Conservation (phyloP, 2,113 vertebrate genomes). For the Polypterus bichir region DNA sequence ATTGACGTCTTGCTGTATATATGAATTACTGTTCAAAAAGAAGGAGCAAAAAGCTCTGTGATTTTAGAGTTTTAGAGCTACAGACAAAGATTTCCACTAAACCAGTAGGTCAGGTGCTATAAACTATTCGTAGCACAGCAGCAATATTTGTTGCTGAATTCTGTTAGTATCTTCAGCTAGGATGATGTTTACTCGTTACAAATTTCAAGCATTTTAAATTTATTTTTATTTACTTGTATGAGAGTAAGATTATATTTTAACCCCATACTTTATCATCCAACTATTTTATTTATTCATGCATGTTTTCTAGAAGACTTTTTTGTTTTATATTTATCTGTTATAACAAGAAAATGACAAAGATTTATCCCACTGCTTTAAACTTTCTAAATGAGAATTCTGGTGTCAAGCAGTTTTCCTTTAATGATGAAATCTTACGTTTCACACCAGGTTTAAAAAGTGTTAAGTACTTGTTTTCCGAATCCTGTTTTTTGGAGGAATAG, state of each 20-base stretch:
- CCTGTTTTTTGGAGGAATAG: no score
- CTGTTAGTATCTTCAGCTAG: conserved; percentile 2
- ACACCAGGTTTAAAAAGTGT: no score
- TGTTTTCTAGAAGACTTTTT: conserved; percentile 18
- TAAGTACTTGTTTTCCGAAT: no score
- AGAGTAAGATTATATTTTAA: background rate
- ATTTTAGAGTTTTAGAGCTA: no score
- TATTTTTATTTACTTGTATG: background rate
- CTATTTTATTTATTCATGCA: conserved; percentile 2
- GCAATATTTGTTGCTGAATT: conserved; percentile 46
- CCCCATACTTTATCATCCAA: background rate
- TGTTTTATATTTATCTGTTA: conserved; percentile 40
- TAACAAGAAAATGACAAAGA: conserved; percentile 19
- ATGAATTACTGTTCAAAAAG: no score
- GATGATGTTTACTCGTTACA: background rate
- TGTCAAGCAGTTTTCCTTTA: no score
- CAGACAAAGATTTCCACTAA: conserved; percentile 25
- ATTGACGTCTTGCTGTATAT: no score
- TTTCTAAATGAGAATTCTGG: no score
- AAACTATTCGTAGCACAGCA: conserved; percentile 18
- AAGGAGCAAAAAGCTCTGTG: no score
- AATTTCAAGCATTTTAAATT: background rate
- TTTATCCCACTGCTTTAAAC: no score
- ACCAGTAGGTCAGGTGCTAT: conserved; percentile 31
- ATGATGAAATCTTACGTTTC: no score